phyloP scores from a whole-genome alignment of 2,888 invertebrate genomes.

The Archaeoteleia sp. region DNA sequence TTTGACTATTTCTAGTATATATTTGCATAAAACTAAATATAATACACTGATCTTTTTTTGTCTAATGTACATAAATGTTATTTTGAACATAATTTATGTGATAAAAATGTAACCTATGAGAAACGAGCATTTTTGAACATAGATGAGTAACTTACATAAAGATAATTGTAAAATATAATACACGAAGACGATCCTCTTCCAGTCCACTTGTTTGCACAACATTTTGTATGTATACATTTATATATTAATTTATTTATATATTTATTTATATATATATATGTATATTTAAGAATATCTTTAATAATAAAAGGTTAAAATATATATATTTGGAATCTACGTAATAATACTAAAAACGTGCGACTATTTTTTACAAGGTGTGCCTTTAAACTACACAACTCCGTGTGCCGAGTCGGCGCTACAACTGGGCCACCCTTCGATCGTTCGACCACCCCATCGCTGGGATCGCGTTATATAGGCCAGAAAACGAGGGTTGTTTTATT shows the following conservation, averaged over 20 bases:
- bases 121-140: neutral
- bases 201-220: slow-evolving; percentile 66
- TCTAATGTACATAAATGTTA: no score
- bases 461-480: slow-evolving; percentile 52
- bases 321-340: slow-evolving; percentile 45
- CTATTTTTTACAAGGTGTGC: slow-evolving; percentile 73
- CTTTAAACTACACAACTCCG: slow-evolving; percentile 73
- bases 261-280: slow-evolving; percentile 20
- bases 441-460: slow-evolving; percentile 56
- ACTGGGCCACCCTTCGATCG: slow-evolving; percentile 65
- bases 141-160: slow-evolving; percentile 67
- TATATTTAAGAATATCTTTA: slow-evolving; percentile 24
- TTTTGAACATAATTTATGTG: no score
- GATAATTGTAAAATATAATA: slow-evolving; percentile 71
- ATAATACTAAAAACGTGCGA: slow-evolving; percentile 65
- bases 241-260: slow-evolving; percentile 12
- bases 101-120: no score
- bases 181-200: slow-evolving; percentile 70
- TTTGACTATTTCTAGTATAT: no score
- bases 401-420: slow-evolving; percentile 74
- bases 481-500: slow-evolving; percentile 51
- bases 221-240: slow-evolving; percentile 52
- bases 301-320: slow-evolving; percentile 51
- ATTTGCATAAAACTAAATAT: no score
- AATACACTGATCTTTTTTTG: no score